Base-by-base conservation (phyloP, 2,113 vertebrate species). In the Gambusia holbrooki region DNA sequence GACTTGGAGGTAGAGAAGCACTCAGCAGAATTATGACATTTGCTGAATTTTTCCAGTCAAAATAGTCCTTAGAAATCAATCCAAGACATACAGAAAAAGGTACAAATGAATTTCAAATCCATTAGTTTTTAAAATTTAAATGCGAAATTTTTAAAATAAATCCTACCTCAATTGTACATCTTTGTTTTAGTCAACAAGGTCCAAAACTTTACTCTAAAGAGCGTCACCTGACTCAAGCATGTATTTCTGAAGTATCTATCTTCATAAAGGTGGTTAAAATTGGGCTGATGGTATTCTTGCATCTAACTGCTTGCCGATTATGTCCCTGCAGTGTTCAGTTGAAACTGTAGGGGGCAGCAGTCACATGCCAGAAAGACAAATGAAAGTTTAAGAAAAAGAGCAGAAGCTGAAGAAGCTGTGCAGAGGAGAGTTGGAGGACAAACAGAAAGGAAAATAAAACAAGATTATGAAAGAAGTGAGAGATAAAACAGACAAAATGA, bases 271-370 rank as follows among this genome's bases (percentile, higher is more conserved):
- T 14, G 12, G 14, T 42, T 42, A 15, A 42, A 4, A 42, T 15
- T 15, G 14, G 22, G 3, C 29, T 12, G 35, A 66, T 29, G 60
- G n/a, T 48, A 33, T 25, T 22, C 60, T 35, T 1, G 1, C 17
- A 40, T 67, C 40, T n/a, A 62, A 19, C 37, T 0, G 33, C 33
- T 3, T 25, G 25, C 40, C 27, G 42, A 61, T 42, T 25, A 58
- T 61, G 19, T 40, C 15, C n/a, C 12, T 80, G 78, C 14, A 71
- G 45, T 48, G 75, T 11, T 8, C 1, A 22, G n/a, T 11, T 13
- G 1, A 29, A 76, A 90, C 96, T 95, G 82, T 82, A 95, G 95
- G 92, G 95, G 95, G 95, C 95, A 96, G 92, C 80, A 79, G 42
- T 30, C 62, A 79, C 12, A 54, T 85, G 80, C 62, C 5, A 62